A percentile compares a stretch with the other conserved stretches of the same genome.
Conservation (phyloP, 37 sponge, comb jelly and placozoan species). For the Diacarnus erythraeanus region DNA sequence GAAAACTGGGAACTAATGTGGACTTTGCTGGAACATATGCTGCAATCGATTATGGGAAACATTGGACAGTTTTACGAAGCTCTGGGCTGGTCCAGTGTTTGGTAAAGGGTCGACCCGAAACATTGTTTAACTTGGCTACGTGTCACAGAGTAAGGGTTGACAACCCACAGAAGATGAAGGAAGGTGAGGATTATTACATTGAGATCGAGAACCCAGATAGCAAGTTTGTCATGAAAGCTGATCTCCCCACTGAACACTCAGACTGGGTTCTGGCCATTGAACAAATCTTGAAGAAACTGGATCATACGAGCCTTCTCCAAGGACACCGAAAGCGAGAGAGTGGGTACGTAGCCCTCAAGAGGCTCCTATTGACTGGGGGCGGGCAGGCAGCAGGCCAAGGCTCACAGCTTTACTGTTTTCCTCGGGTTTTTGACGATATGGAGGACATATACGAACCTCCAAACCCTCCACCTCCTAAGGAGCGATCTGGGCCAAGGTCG, state of each 20-base stretch:
- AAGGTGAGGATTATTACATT: slow-evolving; percentile 42
- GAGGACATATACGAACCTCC: slow-evolving; percentile 42
- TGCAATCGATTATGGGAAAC: slow-evolving; percentile 61
- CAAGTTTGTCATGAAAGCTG: slow-evolving; percentile 33
- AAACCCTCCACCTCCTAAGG: neutral
- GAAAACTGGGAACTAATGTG: slow-evolving; percentile 2
- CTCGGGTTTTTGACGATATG: slow-evolving; percentile 27
- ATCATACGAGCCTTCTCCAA: slow-evolving; percentile 4
- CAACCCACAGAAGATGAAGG: slow-evolving; percentile 32
- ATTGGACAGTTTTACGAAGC: slow-evolving; percentile 68
- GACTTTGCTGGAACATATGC: slow-evolving; percentile 20
- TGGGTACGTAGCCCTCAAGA: slow-evolving; percentile 49
- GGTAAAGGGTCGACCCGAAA: slow-evolving; percentile 45
- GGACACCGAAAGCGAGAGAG: slow-evolving; percentile 31
- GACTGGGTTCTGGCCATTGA: slow-evolving; percentile 55
- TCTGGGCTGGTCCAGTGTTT: slow-evolving; percentile 67
- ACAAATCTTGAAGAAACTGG: slow-evolving; percentile 13
- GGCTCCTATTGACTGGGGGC: slow-evolving; percentile 15
- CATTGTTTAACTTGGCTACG: slow-evolving; percentile 33
- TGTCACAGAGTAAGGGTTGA: slow-evolving; percentile 19
- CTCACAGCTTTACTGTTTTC: slow-evolving; percentile 30
- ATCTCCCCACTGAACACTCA: slow-evolving; percentile 44
- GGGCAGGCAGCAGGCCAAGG: neutral
- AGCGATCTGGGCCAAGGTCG: slow-evolving; percentile 1
- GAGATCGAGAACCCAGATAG: slow-evolving; percentile 21